These are phyloP conservation scores for Aspidiotus destructor DNA, from an alignment of 2,888 invertebrate genomes.

Conservation along the genomic window DNA sequence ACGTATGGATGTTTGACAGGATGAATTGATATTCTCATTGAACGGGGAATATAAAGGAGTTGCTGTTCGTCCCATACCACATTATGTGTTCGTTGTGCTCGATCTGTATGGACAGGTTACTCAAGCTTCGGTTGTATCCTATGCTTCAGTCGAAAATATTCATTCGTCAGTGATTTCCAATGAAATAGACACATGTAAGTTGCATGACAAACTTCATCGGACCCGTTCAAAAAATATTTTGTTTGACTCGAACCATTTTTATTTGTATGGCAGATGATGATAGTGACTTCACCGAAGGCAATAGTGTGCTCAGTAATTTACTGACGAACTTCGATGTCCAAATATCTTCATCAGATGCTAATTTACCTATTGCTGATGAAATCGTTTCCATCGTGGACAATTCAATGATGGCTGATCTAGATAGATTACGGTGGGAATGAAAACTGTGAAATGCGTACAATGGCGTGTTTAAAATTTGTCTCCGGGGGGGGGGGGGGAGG, in stretches of 20 bases:
- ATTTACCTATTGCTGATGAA: too few species aligned
- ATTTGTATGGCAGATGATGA: slow-evolving; percentile 15
- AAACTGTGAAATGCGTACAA: too few species aligned
- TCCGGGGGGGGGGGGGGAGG: too few species aligned
- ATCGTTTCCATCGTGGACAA: too few species aligned
- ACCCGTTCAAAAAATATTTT: neutral
- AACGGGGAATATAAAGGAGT: slow-evolving; percentile 83
- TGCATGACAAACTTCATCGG: neutral
- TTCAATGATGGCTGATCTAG: too few species aligned
- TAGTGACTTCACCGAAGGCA: slow-evolving; percentile 20
- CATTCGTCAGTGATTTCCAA: slow-evolving; percentile 13
- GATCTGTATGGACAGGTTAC: slow-evolving; percentile 77
- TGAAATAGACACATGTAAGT: slow-evolving; percentile 23
- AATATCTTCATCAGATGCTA: neutral
- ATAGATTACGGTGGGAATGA: too few species aligned
- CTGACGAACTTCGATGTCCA: slow-evolving; percentile 23
- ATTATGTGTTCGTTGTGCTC: slow-evolving; percentile 62
- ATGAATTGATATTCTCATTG: slow-evolving; percentile 75
- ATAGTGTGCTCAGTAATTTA: slow-evolving; percentile 28
- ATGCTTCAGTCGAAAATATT: slow-evolving; percentile 17
- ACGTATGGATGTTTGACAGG: slow-evolving; percentile 44
- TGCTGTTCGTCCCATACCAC: slow-evolving; percentile 68
- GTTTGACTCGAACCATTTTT: too few species aligned
- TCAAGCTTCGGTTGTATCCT: slow-evolving; percentile 53
- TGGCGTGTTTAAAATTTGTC: too few species aligned